Percentiles rank a stretch among this genome's conserved stretches.
Conservation (phyloP, 2,888 invertebrate species). For the Apodemia hepburni region DNA sequence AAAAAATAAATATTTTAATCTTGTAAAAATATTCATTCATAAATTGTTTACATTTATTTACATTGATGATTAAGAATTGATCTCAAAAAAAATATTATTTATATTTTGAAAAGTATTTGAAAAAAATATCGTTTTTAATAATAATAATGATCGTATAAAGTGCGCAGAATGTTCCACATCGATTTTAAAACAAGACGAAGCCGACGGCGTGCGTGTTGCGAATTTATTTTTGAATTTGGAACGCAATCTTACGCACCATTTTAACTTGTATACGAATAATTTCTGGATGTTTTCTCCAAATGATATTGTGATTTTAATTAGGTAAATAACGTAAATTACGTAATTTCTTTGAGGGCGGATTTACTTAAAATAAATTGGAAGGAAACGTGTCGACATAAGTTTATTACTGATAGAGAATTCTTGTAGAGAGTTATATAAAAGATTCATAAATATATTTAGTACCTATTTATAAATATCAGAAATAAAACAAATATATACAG, state of each 20-base stretch:
- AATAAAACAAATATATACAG: no score
- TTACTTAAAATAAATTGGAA: no score
- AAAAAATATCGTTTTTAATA: constrained; percentile 16
- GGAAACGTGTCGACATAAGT: no score
- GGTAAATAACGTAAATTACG: neutral
- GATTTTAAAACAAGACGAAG: constrained; percentile 68
- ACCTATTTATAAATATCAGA: no score
- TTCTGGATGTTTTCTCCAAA: constrained; percentile 51
- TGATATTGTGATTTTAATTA: neutral
- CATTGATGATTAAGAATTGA: neutral
- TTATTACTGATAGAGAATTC: no score
- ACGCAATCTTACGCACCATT: constrained; percentile 75
- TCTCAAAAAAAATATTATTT: constrained; percentile 26
- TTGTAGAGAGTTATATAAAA: no score
- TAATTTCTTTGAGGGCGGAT: neutral
- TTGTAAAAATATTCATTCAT: no score
- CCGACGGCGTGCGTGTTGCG: constrained; percentile 62
- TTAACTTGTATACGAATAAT: constrained; percentile 63
- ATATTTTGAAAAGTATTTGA: neutral
- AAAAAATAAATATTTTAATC: constrained; percentile 16
- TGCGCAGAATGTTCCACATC: constrained; percentile 47
- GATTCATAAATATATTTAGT: no score
- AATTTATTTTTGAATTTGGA: constrained; percentile 80
- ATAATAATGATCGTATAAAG: constrained; percentile 16
- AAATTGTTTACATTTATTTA: neutral